phyloP scores from a whole-genome alignment of 2,888 invertebrate genomes.

The Agrochola macilenta region DNA sequence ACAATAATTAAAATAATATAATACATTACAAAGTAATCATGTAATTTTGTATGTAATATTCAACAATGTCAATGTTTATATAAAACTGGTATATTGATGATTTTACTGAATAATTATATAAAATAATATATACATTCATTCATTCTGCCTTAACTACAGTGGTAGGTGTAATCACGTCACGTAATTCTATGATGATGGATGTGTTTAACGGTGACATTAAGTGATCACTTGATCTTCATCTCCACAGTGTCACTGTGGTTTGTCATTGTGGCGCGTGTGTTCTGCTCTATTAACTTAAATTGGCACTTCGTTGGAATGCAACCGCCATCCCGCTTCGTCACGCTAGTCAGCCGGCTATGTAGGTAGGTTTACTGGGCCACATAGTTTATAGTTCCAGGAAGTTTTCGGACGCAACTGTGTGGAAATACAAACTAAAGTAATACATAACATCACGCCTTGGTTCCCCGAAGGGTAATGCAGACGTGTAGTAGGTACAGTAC shows the following conservation, averaged over 20 bases:
- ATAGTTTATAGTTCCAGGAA: neutral
- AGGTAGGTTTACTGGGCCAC: neutral
- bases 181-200: slow-evolving; percentile 45
- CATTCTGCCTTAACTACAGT: slow-evolving; percentile 4
- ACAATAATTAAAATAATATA: too few species aligned
- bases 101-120: too few species aligned
- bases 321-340: slow-evolving; percentile 39
- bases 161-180: slow-evolving; percentile 16
- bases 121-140: neutral
- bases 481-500: neutral
- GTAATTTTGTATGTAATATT: too few species aligned
- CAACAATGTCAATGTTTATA: too few species aligned
- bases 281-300: slow-evolving; percentile 51
- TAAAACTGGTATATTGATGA: too few species aligned
- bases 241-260: slow-evolving; percentile 16
- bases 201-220: slow-evolving; percentile 29
- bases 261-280: slow-evolving; percentile 12
- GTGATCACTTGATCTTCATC: slow-evolving; percentile 48
- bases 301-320: slow-evolving; percentile 54
- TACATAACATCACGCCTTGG: neutral
- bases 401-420: neutral
- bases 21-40: too few species aligned
- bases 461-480: neutral
- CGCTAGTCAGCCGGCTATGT: slow-evolving; percentile 3
- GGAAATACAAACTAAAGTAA: neutral